Evolutionary conservation across 2,797 vertebrate genomes (phyloP).

Genomic region (Halcyon chelicuti): DNA sequence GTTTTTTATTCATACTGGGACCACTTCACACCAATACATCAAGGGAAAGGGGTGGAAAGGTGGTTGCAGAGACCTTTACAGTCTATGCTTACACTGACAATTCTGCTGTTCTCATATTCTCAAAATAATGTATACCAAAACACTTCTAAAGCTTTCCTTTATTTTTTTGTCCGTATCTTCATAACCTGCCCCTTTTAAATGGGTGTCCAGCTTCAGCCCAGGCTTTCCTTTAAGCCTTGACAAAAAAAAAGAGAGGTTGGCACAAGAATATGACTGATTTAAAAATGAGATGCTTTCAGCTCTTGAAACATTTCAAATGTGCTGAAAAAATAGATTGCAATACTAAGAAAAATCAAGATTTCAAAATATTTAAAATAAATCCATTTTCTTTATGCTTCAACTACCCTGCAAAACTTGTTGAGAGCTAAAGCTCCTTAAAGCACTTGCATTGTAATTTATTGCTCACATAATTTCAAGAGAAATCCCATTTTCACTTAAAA

Average conservation of each 20-base stretch:
- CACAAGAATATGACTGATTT: constrained; percentile 27
- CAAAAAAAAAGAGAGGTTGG: background rate
- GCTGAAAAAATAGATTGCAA: constrained; percentile 41
- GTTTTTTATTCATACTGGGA: background rate
- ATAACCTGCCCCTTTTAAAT: constrained; percentile 31
- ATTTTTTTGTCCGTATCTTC: background rate
- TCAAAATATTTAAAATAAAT: constrained; percentile 4
- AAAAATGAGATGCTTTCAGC: constrained; percentile 13
- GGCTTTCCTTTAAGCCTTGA: background rate
- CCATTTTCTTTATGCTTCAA: background rate
- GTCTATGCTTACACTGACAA: background rate
- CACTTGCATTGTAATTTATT: background rate
- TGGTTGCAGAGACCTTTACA: background rate
- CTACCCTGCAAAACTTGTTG: background rate
- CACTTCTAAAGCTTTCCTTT: background rate
- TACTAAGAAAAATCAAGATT: background rate
- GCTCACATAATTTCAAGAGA: background rate
- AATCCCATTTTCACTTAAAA: background rate
- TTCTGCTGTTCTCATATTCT: background rate
- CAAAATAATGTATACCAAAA: constrained; percentile 42
- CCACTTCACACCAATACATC: background rate
- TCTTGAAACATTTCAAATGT: constrained; percentile 15
- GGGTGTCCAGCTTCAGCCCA: background rate
- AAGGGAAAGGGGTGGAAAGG: background rate
- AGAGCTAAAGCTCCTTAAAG: background rate